Conservation (phyloP, 2,888 invertebrate species). For the Belgica antarctica region DNA sequence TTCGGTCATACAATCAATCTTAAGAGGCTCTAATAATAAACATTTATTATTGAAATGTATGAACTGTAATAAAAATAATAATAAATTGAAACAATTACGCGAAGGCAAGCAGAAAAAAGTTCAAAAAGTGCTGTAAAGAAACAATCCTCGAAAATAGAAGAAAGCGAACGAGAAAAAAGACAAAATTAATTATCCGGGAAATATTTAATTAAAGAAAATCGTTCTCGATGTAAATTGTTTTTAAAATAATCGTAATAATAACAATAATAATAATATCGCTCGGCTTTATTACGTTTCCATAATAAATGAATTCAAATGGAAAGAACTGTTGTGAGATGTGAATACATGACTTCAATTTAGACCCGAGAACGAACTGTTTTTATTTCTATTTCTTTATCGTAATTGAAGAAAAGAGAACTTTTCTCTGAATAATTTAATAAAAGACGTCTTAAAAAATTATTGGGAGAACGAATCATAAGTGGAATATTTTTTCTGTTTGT, state of each 20-base stretch:
- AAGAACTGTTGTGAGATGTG: conserved; percentile 25
- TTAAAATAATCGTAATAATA: conserved; percentile 39
- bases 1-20: conserved; percentile 1
- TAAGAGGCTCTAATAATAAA: conserved; percentile 44
- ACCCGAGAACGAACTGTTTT: not conserved
- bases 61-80: conserved; percentile 43
- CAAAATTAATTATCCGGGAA: conserved; percentile 44
- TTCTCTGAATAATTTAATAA: conserved; percentile 33
- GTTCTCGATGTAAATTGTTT: conserved; percentile 42
- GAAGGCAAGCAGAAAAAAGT: conserved; percentile 11
- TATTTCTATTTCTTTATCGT: not conserved
- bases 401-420: conserved; percentile 22
- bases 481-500: conserved; percentile 34
- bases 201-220: conserved; percentile 44
- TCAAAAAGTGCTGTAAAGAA: conserved; percentile 23
- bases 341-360: conserved; percentile 11
- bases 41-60: conserved; percentile 44
- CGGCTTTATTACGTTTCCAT: conserved; percentile 27
- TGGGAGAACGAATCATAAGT: conserved; percentile 32
- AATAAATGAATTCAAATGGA: conserved; percentile 39
- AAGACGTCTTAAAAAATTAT: conserved; percentile 27
- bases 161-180: conserved; percentile 21
- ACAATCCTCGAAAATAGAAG: conserved; percentile 6
- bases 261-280: too few species aligned
- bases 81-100: conserved; percentile 43